A percentile compares a stretch with the other conserved stretches of the same genome.
Evolutionary conservation across 1,140 invertebrate species (phyloP).

Genomic region (Brachionus manjavacas): DNA sequence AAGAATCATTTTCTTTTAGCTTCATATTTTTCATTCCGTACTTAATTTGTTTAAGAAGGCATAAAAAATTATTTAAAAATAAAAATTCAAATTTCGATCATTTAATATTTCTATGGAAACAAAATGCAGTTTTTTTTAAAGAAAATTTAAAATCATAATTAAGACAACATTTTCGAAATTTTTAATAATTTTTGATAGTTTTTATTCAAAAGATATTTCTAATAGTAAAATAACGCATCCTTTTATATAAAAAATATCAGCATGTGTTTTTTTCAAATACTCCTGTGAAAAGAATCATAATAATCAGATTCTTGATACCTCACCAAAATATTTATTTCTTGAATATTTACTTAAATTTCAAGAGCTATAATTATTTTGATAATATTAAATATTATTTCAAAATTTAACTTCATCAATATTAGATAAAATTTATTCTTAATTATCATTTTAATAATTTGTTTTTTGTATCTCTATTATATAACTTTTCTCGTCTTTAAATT

Average conservation of each 20-base stretch:
- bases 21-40: conserved; percentile 11
- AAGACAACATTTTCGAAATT: not conserved
- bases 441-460: too few species aligned
- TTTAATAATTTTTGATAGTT: not conserved
- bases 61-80: not conserved
- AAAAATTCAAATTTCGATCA: conserved; percentile 1
- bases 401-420: too few species aligned
- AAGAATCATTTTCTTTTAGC: not conserved
- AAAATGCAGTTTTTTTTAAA: not conserved
- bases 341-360: not conserved
- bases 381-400: too few species aligned
- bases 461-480: too few species aligned
- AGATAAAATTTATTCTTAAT: too few species aligned
- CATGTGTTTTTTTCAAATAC: not conserved
- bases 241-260: not conserved
- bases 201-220: not conserved
- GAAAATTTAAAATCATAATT: not conserved
- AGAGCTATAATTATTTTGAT: too few species aligned
- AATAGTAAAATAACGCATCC: not conserved
- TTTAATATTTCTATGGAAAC: not conserved
- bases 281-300: not conserved
- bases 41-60: not conserved
- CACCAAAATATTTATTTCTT: too few species aligned
- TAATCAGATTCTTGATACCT: not conserved
- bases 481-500: too few species aligned